phyloP scores from a whole-genome alignment of 2,113 vertebrate genomes.

The Neogobius melanostomus region DNA sequence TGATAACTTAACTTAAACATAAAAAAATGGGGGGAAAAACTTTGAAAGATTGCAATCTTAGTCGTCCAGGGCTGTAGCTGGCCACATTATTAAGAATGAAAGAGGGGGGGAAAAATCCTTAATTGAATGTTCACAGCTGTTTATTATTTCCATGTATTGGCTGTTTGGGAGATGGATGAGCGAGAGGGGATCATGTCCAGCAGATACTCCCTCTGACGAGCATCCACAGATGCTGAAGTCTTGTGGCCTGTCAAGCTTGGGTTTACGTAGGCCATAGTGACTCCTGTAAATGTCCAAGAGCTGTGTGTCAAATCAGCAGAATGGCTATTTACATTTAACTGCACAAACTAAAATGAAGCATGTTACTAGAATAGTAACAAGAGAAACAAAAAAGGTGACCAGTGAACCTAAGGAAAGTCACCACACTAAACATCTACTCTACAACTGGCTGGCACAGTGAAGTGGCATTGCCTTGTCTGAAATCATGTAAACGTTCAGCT shows the following conservation, averaged over 20 bases:
- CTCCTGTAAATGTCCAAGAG: slow-evolving; percentile 75
- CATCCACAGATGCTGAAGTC: slow-evolving; percentile 81
- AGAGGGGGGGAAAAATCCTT: slow-evolving; percentile 19
- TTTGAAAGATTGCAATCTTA: slow-evolving; percentile 57
- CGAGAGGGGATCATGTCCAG: slow-evolving; percentile 97
- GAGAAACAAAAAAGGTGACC: slow-evolving; percentile 11
- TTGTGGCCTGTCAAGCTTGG: slow-evolving; percentile 90
- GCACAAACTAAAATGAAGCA: slow-evolving; percentile 5
- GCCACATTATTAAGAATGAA: slow-evolving; percentile 31
- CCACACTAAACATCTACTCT: slow-evolving; percentile 36
- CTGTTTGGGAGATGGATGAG: slow-evolving; percentile 91
- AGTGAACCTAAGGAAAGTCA: slow-evolving; percentile 13
- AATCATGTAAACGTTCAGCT: slow-evolving; percentile 52
- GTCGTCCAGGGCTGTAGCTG: slow-evolving; percentile 58
- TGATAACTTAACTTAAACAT: slow-evolving; percentile 48
- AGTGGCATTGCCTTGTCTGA: slow-evolving; percentile 50
- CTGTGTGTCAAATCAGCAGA: slow-evolving; percentile 3
- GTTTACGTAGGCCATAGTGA: slow-evolving; percentile 90
- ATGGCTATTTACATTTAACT: background rate
- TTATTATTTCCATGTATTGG: slow-evolving; percentile 92
- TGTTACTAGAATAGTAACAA: slow-evolving; percentile 24
- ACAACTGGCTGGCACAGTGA: slow-evolving; percentile 26
- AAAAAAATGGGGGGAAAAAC: slow-evolving; percentile 54
- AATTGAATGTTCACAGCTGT: slow-evolving; percentile 17
- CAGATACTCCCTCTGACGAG: slow-evolving; percentile 95